Percentiles rank a stretch among this genome's conserved stretches.
These are phyloP conservation scores for Pollenia labialis DNA, from an alignment of 2,888 invertebrate genomes.

Conservation along the genomic window DNA sequence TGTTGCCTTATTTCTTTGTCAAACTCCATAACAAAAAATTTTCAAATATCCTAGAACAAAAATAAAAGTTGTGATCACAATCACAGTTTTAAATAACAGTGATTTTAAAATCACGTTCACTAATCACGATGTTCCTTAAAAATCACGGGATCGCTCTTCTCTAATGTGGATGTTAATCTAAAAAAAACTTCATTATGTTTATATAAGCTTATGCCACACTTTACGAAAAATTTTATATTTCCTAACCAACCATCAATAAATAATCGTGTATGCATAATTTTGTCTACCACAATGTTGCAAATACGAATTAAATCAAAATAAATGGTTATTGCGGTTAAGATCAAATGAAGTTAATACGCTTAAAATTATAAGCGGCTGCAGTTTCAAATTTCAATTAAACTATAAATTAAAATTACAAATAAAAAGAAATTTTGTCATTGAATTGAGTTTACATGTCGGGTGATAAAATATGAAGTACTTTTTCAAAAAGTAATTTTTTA, in stretches of 20 bases:
- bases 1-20: no score
- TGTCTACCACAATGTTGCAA: slow-evolving; percentile 23
- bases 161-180: no score
- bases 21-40: no score
- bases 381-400: slow-evolving; percentile 56
- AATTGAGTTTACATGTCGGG: neutral
- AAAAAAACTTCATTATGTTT: no score
- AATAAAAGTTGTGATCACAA: no score
- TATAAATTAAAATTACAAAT: slow-evolving; percentile 42
- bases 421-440: slow-evolving; percentile 44
- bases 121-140: no score
- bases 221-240: neutral
- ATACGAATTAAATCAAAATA: slow-evolving; percentile 37
- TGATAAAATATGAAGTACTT: no score
- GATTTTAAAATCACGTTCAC: no score
- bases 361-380: slow-evolving; percentile 54
- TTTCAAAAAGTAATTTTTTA: no score
- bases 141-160: no score
- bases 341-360: slow-evolving; percentile 52
- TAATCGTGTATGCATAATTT: neutral
- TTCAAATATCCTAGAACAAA: no score
- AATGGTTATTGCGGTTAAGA: slow-evolving; percentile 43
- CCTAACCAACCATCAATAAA: neutral
- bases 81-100: no score
- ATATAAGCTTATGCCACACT: neutral